Evolutionary conservation across 1,140 invertebrate species (phyloP).

Genomic region (Bombus pascuorum): DNA sequence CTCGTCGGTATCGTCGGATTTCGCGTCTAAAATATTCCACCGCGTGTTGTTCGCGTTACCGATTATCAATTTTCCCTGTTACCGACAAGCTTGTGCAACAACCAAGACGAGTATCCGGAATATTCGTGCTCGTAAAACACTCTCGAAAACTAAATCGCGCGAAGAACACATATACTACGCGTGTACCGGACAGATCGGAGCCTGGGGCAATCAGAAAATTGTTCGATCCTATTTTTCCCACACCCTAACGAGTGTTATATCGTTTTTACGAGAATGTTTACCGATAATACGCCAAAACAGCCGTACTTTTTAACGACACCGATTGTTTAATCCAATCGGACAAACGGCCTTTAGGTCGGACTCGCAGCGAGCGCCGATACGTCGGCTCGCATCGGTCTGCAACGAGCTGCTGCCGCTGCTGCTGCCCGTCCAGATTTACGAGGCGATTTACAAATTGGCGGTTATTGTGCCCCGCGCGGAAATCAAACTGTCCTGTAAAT

Average conservation of each 20-base stretch:
- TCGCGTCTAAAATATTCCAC: background rate
- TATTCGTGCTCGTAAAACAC: background rate
- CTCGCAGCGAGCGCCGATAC: slow-evolving; percentile 35
- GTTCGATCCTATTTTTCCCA: background rate
- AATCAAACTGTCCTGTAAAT: slow-evolving; percentile 82
- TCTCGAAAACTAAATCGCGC: background rate
- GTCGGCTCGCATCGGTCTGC: slow-evolving; percentile 36
- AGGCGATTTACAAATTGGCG: slow-evolving; percentile 83
- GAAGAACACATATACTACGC: background rate
- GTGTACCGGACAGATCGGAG: too few relatives aligned
- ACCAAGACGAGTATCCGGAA: background rate
- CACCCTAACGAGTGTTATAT: slow-evolving; percentile 26
- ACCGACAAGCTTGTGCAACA: too few relatives aligned
- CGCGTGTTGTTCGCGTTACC: background rate
- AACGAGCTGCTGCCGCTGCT: slow-evolving; percentile 30
- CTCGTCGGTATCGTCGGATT: background rate
- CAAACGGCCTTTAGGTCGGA: slow-evolving; percentile 67
- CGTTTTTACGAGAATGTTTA: slow-evolving; percentile 47
- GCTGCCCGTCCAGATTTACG: slow-evolving; percentile 77
- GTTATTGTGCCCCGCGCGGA: slow-evolving; percentile 80
- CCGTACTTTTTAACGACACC: slow-evolving; percentile 60
- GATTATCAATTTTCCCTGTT: too few relatives aligned
- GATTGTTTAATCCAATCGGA: slow-evolving; percentile 79
- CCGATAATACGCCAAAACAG: slow-evolving; percentile 23
- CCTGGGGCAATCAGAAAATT: background rate